These are phyloP conservation scores for Lanistes nyassanus DNA, from an alignment of 1,140 invertebrate genomes.

Conservation along the genomic window DNA sequence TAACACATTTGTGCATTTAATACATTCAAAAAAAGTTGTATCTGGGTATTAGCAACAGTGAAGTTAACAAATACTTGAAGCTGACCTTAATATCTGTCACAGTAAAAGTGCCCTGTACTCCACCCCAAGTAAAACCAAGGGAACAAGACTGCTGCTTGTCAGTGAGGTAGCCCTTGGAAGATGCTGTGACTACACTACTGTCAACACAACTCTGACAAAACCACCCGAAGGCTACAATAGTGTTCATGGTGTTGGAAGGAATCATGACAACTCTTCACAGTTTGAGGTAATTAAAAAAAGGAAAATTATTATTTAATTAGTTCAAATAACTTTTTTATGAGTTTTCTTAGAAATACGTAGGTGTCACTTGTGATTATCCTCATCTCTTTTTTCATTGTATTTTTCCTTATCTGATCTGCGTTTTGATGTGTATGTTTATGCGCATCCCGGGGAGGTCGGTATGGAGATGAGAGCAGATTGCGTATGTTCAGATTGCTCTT, in stretches of 20 bases:
- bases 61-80: neutral
- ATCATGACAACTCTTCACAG: constrained; percentile 37
- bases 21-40: too few species aligned
- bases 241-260: constrained; percentile 56
- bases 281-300: constrained; percentile 50
- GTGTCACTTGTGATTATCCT: too few species aligned
- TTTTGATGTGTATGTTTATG: too few species aligned
- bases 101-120: constrained; percentile 61
- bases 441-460: too few species aligned
- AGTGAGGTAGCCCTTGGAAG: constrained; percentile 63
- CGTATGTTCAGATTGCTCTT: neutral
- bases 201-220: constrained; percentile 42
- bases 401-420: too few species aligned
- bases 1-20: too few species aligned
- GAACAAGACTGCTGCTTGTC: constrained; percentile 59
- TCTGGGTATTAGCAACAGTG: too few species aligned
- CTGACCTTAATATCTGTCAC: neutral
- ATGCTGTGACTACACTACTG: constrained; percentile 41
- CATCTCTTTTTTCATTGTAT: too few species aligned
- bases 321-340: too few species aligned
- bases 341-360: too few species aligned
- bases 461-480: too few species aligned
- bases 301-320: too few species aligned
- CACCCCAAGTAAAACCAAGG: constrained; percentile 47
- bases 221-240: constrained; percentile 64